Evolutionary conservation across 1,140 invertebrate species (phyloP), one percentile per base, ranked within the genome.

Genomic region (Eubasilissa regina): DNA sequence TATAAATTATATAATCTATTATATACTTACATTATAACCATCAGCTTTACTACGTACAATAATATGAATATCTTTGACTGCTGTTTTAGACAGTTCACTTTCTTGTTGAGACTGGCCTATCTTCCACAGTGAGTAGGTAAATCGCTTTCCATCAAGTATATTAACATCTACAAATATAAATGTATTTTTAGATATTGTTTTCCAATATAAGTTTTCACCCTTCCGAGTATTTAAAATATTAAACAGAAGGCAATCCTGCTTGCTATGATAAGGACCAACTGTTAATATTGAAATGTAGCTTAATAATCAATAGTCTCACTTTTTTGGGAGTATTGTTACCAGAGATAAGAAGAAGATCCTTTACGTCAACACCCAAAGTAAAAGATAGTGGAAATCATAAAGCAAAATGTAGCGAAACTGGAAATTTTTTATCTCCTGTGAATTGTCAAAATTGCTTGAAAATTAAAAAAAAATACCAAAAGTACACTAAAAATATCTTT

Each of bases 21-120:
- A 64, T 44, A 75, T 80, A 79, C 70, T 81, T 85, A 89, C 89
- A 84, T 87, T 84, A 75, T 83, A 81, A 4, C 84, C 88, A 85
- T 90, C 88, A 35, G 85, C 81, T 85, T 89, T 88, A 62, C 85
- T 85, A 17, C 90, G 78, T 25, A 90, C 84, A 55, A 90, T 83
- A 43, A 90, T 81, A 78, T 85, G 87, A 62, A 89, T 86, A 78
- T 87, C 84, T 64, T 84, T 85, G 25, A 82, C 75, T 48, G 83
- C 83, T 48, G 74, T 81, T 81, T 87, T 87, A 73, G 86, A 83
- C 12, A 87, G 74, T 78, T 85, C 83, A 74, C 84, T 86, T 55
- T 86, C 80, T 68, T 73, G 72, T 48, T 83, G 70, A 21, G 79
- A 83, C 72, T 86, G 83, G 25, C 86, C 86, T 66, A 90, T 83